phyloP scores from a whole-genome alignment of 1,140 invertebrate genomes.

The Musca domestica region DNA sequence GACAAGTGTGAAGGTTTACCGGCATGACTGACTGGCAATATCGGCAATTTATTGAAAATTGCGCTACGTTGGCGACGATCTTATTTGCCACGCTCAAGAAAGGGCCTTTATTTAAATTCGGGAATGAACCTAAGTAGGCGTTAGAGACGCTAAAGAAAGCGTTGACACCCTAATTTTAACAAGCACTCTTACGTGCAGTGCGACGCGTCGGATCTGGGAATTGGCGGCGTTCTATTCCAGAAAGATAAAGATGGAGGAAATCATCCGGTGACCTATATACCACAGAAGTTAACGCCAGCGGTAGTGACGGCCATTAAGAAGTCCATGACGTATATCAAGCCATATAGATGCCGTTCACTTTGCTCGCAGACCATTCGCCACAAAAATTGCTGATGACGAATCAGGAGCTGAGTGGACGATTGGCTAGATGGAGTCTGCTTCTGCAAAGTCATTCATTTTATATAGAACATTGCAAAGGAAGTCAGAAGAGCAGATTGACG shows the following conservation, averaged over 20 bases:
- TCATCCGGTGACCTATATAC: background rate
- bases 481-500: background rate
- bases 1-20: background rate
- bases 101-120: background rate
- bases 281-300: constrained; percentile 22
- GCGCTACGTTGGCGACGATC: background rate
- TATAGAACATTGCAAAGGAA: background rate
- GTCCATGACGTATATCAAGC: no score
- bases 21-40: background rate
- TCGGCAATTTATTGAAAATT: no score
- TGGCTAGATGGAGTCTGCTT: background rate
- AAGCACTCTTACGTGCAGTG: constrained; percentile 26
- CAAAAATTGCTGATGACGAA: background rate
- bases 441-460: background rate
- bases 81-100: background rate
- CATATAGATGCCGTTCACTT: no score
- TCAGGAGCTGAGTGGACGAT: background rate
- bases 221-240: constrained; percentile 48
- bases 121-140: background rate
- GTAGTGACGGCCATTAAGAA: background rate
- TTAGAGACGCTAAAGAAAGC: background rate
- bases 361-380: background rate
- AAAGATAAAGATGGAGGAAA: constrained; percentile 29
- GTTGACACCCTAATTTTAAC: background rate
- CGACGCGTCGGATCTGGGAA: constrained; percentile 44